These are phyloP conservation scores for Phylloscopus whistleri DNA, from an alignment of 2,113 vertebrate species.

Conservation along the genomic window DNA sequence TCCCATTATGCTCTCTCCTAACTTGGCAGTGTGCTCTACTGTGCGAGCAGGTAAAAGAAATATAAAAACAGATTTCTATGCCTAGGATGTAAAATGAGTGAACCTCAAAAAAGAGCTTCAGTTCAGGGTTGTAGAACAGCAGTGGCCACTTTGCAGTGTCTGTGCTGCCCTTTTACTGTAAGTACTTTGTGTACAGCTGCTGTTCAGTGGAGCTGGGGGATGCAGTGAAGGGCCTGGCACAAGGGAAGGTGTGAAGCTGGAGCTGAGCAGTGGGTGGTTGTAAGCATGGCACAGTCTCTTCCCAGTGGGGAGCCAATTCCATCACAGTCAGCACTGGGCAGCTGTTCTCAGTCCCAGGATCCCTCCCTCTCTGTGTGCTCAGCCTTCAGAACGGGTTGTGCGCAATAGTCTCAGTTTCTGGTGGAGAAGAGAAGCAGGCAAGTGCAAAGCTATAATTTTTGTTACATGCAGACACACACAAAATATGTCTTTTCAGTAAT, in stretches of 20 bases:
- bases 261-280: neutral
- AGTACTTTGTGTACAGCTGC: neutral
- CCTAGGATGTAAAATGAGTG: neutral
- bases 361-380: neutral
- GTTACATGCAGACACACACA: neutral
- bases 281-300: neutral
- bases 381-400: neutral
- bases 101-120: neutral
- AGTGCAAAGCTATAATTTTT: neutral
- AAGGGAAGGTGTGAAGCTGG: neutral
- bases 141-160: neutral
- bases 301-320: neutral
- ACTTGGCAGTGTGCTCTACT: neutral
- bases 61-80: neutral
- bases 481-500: neutral
- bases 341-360: neutral
- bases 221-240: neutral
- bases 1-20: neutral
- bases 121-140: neutral
- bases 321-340: fast-evolving
- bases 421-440: neutral
- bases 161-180: neutral
- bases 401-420: neutral
- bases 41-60: neutral
- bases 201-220: neutral